Evolutionary conservation across 2,888 invertebrate species (phyloP), one percentile per base, ranked within the genome.

Genomic region (Dasysyrphus tricinctus): DNA sequence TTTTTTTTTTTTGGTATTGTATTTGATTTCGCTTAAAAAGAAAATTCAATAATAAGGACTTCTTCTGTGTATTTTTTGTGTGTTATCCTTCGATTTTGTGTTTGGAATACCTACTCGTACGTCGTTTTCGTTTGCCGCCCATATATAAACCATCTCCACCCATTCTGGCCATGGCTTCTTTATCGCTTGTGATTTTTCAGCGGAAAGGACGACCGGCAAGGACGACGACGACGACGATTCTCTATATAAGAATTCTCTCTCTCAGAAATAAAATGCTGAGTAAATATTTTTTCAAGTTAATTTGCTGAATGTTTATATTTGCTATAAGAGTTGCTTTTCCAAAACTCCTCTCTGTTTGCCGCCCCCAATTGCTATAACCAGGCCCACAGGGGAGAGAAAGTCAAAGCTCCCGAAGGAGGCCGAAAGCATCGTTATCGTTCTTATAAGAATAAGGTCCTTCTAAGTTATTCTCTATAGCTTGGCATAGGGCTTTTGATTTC

Each of bases 281-380:
- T 82, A 86, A 86, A 86, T 86, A 86, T 86, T 86, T 86, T 82
- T 82, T 75, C 82, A 86, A 86, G 86, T 86, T 86, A 86, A 86
- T 86, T 86, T 86, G 86, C 86, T 86, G 82, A 86, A 86, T 86
- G 86, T 86, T 86, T 86, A 82, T 86, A 86, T 86, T 86, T 86
- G 82, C 79, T 57, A 54, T 75, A 61, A 82, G 82, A 63, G 72
- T 61, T 63, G 65, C 42, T 49, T 74, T 34, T 14, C 32, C 34
- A 32, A n/a, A 29, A 14, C 56, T 34, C n/a, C n/a, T 29, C 29
- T 32, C 7, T 39, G 14, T 34, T 8, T n/a, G 12, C 56, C 29
- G 14, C 44, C 2, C 24, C 32, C 3, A 8, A 24, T 4, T 39
- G 14, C 42, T 24, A 12, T 42, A 3, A 3, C 39, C 11, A 12